Evolutionary conservation across 2,113 vertebrate species (phyloP), one percentile per base, ranked within the genome.

Genomic region (Brachypteracias leptosomus): DNA sequence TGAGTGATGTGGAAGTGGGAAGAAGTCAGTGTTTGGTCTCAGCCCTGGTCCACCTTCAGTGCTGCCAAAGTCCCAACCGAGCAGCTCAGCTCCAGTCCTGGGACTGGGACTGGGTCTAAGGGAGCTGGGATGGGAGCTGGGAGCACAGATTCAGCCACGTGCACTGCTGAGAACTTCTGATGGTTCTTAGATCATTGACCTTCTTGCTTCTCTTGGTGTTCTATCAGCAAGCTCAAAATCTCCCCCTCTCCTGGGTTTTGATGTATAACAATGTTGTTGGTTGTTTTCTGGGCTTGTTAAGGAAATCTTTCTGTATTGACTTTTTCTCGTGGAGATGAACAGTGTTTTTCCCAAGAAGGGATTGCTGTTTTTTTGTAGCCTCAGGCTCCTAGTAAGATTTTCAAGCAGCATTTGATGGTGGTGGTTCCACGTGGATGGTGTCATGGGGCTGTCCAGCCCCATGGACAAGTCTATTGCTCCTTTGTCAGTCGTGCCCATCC

Each of bases 31-130:
- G 4, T 20, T 31, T 25, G 52, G 16, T 14, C 62, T 6, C 17
- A 11, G 51, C 33, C 40, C 9, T 44, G 12, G 11, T 31, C 4
- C 61, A 17, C 20, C 52, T 10, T 9, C 40, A 7, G 16, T 15
- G 3, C 10, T 8, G 68, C 3, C 1, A 2, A 6, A 44, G 71
- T n/a, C 1, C 15, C 0, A 2, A 26, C 21, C 6, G 2, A 6
- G 57, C 18, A 33, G 54, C 20, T 3, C 2, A 2, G 9, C 7
- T 52, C 49, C 40, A 0, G 16, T 3, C 6, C 11, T 6, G 6
- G 58, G 11, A 7, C 26, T 3, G 35, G 36, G 8, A 26, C n/a
- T n/a, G n/a, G n/a, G n/a, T n/a, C n/a, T n/a, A n/a, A n/a, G n/a
- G n/a, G n/a, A n/a, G n/a, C n/a, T 7, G 36, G 35, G 59, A 17